A percentile compares a stretch with the other conserved stretches of the same genome.
phyloP scores from a whole-genome alignment of 2,113 vertebrate genomes.

The Semicossyphus pulcher region DNA sequence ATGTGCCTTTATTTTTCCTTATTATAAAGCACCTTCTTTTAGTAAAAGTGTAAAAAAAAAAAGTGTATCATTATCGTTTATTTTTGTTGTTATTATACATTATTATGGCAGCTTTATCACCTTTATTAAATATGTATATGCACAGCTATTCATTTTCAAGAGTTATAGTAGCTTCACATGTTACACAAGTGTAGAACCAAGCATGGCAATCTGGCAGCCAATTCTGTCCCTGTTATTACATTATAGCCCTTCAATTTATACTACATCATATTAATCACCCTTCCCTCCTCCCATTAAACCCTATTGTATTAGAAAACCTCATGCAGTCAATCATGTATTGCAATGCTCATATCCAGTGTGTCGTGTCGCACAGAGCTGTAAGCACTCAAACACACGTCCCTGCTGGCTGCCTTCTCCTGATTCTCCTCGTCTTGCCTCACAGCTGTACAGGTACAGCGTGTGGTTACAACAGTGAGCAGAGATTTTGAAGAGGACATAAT shows the following conservation, averaged over 20 bases:
- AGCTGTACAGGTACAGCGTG: slow-evolving; percentile 8
- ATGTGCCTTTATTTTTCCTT: too few species aligned
- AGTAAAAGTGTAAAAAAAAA: too few species aligned
- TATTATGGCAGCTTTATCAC: too few species aligned
- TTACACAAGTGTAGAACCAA: too few species aligned
- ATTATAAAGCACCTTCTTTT: too few species aligned
- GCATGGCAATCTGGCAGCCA: slow-evolving; percentile 23
- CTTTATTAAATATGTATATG: too few species aligned
- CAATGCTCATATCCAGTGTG: too few species aligned
- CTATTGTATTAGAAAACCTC: slow-evolving; percentile 1
- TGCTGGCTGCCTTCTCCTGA: background rate
- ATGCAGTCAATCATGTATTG: background rate
- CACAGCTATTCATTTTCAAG: too few species aligned
- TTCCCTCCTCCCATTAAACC: background rate
- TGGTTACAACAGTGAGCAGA: slow-evolving; percentile 17
- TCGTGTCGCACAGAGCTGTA: background rate
- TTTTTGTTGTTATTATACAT: too few species aligned
- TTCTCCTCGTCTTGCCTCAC: background rate
- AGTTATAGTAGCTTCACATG: too few species aligned
- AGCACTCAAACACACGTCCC: background rate
- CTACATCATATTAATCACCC: slow-evolving; percentile 28
- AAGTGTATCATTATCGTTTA: too few species aligned
- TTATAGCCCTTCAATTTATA: slow-evolving; percentile 17
- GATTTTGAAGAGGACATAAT: slow-evolving; percentile 42
- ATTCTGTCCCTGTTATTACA: slow-evolving; percentile 35